Evolutionary conservation across 2,797 vertebrate species (phyloP), one percentile per base, ranked within the genome.

Genomic region (Gymnoscopelus braueri): DNA sequence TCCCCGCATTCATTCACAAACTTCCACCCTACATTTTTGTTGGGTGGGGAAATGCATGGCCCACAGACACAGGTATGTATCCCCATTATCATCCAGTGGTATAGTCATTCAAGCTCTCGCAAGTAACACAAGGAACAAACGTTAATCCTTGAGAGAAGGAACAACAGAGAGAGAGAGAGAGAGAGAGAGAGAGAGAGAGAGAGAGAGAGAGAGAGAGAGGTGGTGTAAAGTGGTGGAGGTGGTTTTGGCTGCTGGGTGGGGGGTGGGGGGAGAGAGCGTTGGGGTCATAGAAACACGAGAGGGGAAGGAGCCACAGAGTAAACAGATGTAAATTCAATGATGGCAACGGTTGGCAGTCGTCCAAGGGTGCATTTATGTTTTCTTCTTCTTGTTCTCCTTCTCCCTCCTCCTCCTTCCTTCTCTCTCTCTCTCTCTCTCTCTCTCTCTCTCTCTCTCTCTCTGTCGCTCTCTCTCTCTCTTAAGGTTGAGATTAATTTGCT

Each of bases 261-360:
- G 29, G n/a, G 44, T 0, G 35, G 35, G n/a, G 49, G 76, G 82
- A 87, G 82, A 84, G 75, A 61, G 71, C 76, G 86, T 83, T 85
- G 60, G 79, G 91, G 85, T 92, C 88, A 89, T 85, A 86, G 84
- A 86, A 82, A 88, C 24, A 91, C 78, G 84, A 72, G 69, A 11
- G 63, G 59, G 69, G 76, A 90, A 89, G 92, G 88, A 91, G 83
- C 77, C 69, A 71, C 84, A 91, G 85, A 87, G 89, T 91, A 91
- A 94, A 94, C 91, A 94, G 87, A 93, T 94, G 89, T 90, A 92
- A 93, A 93, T 91, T 84, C 67, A 77, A 77, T 68, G 88, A 90
- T 89, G 89, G 80, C 89, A 90, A 85, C 67, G 73, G 52, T 81
- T 92, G 91, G 92, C 88, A 83, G 65, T 32, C 65, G 55, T 91